Evolutionary conservation across 2,113 vertebrate genomes (phyloP), one percentile per base, ranked within the genome.

Genomic region (Entomyzon cyanotis): DNA sequence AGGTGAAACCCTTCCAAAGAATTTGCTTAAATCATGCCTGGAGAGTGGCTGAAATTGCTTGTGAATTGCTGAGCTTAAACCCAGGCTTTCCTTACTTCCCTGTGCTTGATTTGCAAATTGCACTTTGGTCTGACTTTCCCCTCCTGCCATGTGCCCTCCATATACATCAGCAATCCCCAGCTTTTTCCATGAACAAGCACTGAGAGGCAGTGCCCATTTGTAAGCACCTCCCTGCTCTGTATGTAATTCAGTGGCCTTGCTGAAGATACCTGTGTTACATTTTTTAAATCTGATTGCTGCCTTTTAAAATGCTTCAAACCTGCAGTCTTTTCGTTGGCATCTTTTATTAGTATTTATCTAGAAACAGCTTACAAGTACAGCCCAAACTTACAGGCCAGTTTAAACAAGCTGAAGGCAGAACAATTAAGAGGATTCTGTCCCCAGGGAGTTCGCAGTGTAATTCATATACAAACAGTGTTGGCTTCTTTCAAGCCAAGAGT

Each of bases 21-120:
- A 90, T 91, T 93, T 91, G 69, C 55, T 95, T 91, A 90, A 89
- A 71, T 94, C 65, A 49, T 69, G 67, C 84, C 58, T 68, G 82
- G 62, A 90, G 65, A 75, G 81, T 37, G 52, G 35, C 65, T 93
- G 60, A 89, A 93, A 82, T 87, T 64, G 69, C 65, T 87, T 69
- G 58, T 37, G 81, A 90, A 93, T 52, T 68, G 58, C 92, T 82
- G 69, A 78, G 58, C 62, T 92, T 94, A 93, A 89, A 73, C 46
- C n/a, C 41, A 56, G 56, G 56, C 62, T 89, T 87, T 76, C 53
- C 62, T 58, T 58, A 18, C 44, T 69, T 94, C 69, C 89, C n/a
- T 1, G 2, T 17, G 23, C 75, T 85, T 65, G 69, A 79, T 79
- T 76, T 69, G 35, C 8, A 60, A 42, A 27, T 84, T 60, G 58